phyloP scores from a whole-genome alignment of 2,888 invertebrate genomes.

The Drosophila subquinaria region DNA sequence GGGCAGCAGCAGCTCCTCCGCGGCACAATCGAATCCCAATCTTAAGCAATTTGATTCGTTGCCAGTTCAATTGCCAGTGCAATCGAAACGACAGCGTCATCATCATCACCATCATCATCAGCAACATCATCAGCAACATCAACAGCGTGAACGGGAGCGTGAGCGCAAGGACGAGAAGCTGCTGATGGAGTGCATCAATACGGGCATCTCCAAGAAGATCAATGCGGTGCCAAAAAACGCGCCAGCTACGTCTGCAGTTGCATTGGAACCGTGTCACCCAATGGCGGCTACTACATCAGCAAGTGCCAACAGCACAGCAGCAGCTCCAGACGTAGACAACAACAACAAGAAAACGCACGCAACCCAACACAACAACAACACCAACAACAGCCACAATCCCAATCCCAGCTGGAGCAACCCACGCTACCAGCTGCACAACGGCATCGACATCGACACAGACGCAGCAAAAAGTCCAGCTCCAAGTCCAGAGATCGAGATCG shows the following conservation, averaged over 20 bases:
- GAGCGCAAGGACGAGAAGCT: constrained; percentile 85
- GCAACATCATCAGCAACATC: constrained; percentile 43
- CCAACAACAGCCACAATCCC: constrained; percentile 82
- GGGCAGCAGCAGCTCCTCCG: constrained; percentile 32
- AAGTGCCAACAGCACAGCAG: constrained; percentile 84
- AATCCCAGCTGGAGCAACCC: constrained; percentile 84
- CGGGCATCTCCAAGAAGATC: constrained; percentile 84
- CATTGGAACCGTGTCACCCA: constrained; percentile 85
- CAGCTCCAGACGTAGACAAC: constrained; percentile 59
- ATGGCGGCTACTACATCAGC: constrained; percentile 84
- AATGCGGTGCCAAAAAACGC: constrained; percentile 89
- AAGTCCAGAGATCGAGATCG: constrained; percentile 59
- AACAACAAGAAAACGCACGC: constrained; percentile 62
- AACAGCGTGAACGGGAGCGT: constrained; percentile 78
- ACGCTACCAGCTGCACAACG: too few species aligned
- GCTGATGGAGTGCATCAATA: constrained; percentile 85
- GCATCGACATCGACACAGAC: constrained; percentile 80
- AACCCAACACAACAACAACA: constrained; percentile 42
- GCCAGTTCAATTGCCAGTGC: constrained; percentile 68
- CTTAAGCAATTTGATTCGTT: constrained; percentile 83
- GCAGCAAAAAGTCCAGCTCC: constrained; percentile 77
- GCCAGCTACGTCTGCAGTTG: constrained; percentile 90
- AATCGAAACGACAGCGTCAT: constrained; percentile 57
- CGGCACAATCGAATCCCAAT: constrained; percentile 81
- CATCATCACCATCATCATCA: constrained; percentile 50